These are phyloP conservation scores for Caenorhabditis inopinata DNA, from an alignment of 1,140 invertebrate species.

Conservation along the genomic window DNA sequence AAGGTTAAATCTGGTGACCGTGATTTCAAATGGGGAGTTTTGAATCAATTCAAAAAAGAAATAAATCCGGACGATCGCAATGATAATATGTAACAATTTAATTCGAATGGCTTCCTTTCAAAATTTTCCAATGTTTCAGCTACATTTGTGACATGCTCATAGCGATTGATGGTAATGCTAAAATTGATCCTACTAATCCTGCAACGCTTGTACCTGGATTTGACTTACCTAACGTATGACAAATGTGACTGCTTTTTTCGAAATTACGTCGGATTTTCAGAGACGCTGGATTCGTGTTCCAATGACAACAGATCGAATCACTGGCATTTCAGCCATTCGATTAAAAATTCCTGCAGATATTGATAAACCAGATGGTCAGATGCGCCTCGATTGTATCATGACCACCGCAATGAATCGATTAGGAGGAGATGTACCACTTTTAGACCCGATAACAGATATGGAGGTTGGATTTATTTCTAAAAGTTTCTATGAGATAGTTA, in stretches of 20 bases:
- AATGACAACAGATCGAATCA: slow-evolving; percentile 72
- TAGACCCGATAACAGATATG: slow-evolving; percentile 95
- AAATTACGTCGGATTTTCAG: slow-evolving; percentile 11
- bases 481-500: background rate
- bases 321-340: slow-evolving; percentile 72
- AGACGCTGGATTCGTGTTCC: slow-evolving; percentile 70
- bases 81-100: slow-evolving; percentile 39
- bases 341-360: slow-evolving; percentile 88
- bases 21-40: slow-evolving; percentile 92
- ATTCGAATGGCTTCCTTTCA: too few relatives aligned
- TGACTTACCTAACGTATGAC: background rate
- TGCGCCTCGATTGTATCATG: background rate
- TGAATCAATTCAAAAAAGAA: slow-evolving; percentile 83
- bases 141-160: background rate
- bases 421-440: slow-evolving; percentile 78
- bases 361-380: slow-evolving; percentile 75
- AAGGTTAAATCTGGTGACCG: slow-evolving; percentile 81
- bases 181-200: background rate
- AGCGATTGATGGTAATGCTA: background rate
- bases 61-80: slow-evolving; percentile 67
- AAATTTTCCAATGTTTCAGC: background rate
- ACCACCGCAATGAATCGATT: slow-evolving; percentile 75
- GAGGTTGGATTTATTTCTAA: slow-evolving; percentile 79
- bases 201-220: background rate
- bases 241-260: background rate